Evolutionary conservation across 2,797 vertebrate genomes (phyloP).

Genomic region (Microhierax caerulescens): DNA sequence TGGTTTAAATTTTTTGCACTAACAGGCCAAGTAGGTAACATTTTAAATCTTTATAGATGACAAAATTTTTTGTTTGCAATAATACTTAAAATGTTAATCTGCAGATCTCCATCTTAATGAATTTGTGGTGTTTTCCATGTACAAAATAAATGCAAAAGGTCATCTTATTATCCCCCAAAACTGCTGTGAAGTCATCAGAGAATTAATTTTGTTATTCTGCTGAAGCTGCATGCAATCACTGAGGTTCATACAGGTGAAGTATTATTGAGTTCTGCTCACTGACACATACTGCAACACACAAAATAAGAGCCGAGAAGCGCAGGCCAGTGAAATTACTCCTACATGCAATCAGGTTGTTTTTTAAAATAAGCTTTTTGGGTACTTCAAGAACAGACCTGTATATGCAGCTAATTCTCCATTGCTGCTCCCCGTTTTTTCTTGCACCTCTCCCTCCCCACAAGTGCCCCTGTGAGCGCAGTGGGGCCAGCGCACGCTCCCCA

Average conservation of each 20-base stretch:
- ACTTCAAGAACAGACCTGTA: background rate
- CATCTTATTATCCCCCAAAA: conserved; percentile 12
- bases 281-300: background rate
- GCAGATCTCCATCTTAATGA: background rate
- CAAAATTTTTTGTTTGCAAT: background rate
- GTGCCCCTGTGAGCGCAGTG: rapidly evolving
- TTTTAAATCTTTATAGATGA: conserved; percentile 3
- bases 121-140: background rate
- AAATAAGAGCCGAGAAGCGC: background rate
- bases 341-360: background rate
- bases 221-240: conserved; percentile 32
- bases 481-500: rapidly evolving
- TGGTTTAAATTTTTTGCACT: background rate
- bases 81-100: background rate
- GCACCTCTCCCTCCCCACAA: background rate
- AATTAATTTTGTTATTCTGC: conserved; percentile 49
- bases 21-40: background rate
- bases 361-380: background rate
- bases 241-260: conserved; percentile 24
- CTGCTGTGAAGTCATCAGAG: conserved; percentile 14
- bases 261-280: conserved; percentile 38
- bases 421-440: background rate
- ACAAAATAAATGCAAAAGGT: conserved; percentile 8
- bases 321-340: background rate
- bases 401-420: background rate